phyloP scores from a whole-genome alignment of 2,113 vertebrate genomes.

The Hipposideros armiger region DNA sequence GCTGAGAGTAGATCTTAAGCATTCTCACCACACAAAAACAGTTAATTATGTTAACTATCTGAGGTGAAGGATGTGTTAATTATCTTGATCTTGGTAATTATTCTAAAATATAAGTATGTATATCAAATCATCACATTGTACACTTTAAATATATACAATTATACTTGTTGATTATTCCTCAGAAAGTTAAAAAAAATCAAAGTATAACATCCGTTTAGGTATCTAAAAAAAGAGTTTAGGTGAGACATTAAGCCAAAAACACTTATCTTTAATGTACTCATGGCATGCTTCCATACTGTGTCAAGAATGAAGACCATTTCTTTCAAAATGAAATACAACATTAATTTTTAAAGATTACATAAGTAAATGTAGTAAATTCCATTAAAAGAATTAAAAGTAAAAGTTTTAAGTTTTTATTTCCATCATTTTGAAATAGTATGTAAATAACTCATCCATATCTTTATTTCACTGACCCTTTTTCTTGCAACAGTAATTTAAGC shows the following conservation, averaged over 20 bases:
- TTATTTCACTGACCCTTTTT: conserved; percentile 67
- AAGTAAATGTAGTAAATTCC: conserved; percentile 13
- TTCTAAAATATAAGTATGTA: background rate
- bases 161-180: background rate
- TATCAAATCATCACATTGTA: background rate
- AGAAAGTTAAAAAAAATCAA: background rate
- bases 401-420: conserved; percentile 69
- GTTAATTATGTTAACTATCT: background rate
- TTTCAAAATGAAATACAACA: conserved; percentile 15
- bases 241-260: background rate
- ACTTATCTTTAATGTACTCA: background rate
- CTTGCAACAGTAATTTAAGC: conserved; percentile 62
- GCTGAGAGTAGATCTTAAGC: background rate
- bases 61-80: background rate
- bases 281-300: background rate
- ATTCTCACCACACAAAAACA: background rate
- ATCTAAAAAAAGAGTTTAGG: background rate
- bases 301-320: background rate
- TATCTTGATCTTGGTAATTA: background rate
- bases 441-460: conserved; percentile 59
- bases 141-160: background rate
- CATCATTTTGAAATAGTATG: conserved; percentile 69
- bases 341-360: conserved; percentile 34
- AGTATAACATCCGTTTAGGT: background rate
- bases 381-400: background rate